Percentiles rank a stretch among this genome's conserved stretches.
These are phyloP conservation scores for Chloropsis cyanopogon DNA, from an alignment of 2,113 vertebrate species.

Conservation along the genomic window DNA sequence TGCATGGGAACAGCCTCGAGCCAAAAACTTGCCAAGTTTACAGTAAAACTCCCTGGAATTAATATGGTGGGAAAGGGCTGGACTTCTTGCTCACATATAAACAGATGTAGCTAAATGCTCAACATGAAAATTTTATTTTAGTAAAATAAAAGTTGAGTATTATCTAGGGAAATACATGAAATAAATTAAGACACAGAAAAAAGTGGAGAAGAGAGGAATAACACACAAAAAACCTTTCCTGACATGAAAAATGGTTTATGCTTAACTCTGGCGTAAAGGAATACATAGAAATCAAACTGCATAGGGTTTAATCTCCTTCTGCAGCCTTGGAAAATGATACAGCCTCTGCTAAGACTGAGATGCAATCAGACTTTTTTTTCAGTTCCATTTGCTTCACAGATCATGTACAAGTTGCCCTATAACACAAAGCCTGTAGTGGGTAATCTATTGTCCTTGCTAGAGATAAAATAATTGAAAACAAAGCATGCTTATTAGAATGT, in stretches of 20 bases:
- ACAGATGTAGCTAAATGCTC: background rate
- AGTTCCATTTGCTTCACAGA: background rate
- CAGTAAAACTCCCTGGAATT: background rate
- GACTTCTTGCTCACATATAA: background rate
- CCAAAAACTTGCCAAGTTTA: background rate
- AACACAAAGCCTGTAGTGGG: background rate
- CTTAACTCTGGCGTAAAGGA: background rate
- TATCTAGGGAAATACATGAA: background rate
- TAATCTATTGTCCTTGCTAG: background rate
- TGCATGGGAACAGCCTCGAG: background rate
- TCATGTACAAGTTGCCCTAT: background rate
- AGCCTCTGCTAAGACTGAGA: background rate
- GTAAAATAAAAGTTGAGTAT: background rate
- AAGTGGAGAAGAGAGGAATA: background rate
- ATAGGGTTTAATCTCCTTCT: background rate
- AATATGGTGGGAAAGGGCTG: background rate
- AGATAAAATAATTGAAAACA: constrained; percentile 30
- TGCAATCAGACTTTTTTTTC: background rate
- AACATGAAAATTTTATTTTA: background rate
- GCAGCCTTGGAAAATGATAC: background rate
- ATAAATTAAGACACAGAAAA: background rate
- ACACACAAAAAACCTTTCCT: background rate
- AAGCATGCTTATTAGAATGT: background rate
- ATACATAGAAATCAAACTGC: background rate
- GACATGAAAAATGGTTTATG: background rate